A percentile compares a stretch with the other conserved stretches of the same genome.
Evolutionary conservation across 1,140 invertebrate species (phyloP).

Genomic region (Drosophila elegans): DNA sequence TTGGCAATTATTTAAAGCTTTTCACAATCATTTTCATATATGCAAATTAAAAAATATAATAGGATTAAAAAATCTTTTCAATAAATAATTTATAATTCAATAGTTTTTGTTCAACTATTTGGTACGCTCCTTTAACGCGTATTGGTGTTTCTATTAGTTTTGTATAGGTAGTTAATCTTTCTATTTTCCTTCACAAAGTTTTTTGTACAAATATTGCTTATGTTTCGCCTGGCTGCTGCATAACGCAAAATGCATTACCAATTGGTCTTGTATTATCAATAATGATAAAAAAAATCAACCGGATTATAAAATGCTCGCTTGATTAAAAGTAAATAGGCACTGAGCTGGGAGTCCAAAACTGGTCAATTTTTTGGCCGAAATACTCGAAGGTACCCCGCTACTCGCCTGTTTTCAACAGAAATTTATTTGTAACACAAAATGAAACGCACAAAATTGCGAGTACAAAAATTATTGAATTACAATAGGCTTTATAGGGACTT

Average conservation of each 20-base stretch:
- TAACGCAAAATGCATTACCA: constrained; percentile 40
- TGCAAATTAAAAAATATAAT: constrained; percentile 61
- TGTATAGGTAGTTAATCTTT: constrained; percentile 55
- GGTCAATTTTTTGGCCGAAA: constrained; percentile 1
- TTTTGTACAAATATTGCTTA: constrained; percentile 66
- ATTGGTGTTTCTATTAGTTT: constrained; percentile 30
- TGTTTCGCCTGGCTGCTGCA: constrained; percentile 33
- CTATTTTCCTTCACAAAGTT: not conserved
- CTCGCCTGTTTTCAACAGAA: constrained; percentile 24
- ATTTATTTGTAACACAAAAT: constrained; percentile 36
- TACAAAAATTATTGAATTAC: constrained; percentile 23
- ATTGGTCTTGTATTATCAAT: constrained; percentile 28
- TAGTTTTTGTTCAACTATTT: constrained; percentile 32
- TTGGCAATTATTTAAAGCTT: constrained; percentile 76
- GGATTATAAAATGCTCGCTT: constrained; percentile 48
- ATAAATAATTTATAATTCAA: constrained; percentile 39
- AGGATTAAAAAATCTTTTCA: constrained; percentile 41
- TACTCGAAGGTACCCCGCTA: not conserved
- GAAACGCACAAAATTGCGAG: constrained; percentile 23
- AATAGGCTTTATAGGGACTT: constrained; percentile 19
- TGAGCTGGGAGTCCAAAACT: not conserved
- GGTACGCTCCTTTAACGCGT: constrained; percentile 42
- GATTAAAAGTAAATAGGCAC: constrained; percentile 41
- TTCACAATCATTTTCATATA: constrained; percentile 69
- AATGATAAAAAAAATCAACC: constrained; percentile 34